These are phyloP conservation scores for Bothrops jararaca DNA, from an alignment of 2,113 vertebrate genomes.

Conservation along the genomic window DNA sequence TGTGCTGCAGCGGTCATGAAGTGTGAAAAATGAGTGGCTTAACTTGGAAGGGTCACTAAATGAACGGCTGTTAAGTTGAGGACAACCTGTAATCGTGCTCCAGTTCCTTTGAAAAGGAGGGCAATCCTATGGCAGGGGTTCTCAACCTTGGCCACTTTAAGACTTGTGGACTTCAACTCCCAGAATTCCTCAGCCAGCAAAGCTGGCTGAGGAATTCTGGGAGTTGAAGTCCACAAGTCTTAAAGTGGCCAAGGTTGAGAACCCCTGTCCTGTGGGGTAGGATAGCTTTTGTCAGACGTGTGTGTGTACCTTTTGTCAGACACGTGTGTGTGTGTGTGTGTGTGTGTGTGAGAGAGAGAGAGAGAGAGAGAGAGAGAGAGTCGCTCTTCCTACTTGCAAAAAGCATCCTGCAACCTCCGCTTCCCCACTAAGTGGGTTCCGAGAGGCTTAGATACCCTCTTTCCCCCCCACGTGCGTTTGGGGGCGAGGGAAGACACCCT, in stretches of 20 bases:
- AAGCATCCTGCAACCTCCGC: rapidly evolving
- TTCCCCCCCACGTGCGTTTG: background rate
- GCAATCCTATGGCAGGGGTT: too few species aligned
- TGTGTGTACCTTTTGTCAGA: background rate
- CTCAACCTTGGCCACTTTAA: too few species aligned
- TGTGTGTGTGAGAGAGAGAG: background rate
- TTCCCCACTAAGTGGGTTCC: background rate
- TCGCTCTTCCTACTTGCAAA: background rate
- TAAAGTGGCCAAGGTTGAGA: too few species aligned
- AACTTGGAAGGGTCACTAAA: background rate
- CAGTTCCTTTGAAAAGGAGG: background rate
- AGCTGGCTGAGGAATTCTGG: too few species aligned
- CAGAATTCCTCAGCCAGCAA: too few species aligned
- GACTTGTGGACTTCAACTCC: too few species aligned
- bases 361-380: too few species aligned
- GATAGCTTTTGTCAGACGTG: background rate
- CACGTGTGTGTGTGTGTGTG: background rate
- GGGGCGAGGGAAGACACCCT: background rate
- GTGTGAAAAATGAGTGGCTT: background rate
- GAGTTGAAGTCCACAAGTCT: too few species aligned
- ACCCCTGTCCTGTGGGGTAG: too few species aligned
- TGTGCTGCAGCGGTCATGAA: background rate
- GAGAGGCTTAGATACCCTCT: background rate
- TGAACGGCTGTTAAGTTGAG: background rate
- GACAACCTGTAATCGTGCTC: background rate